Percentiles rank a stretch among this genome's conserved stretches.
Conservation (phyloP, 1,140 invertebrate species). For the Amyelois transitella region DNA sequence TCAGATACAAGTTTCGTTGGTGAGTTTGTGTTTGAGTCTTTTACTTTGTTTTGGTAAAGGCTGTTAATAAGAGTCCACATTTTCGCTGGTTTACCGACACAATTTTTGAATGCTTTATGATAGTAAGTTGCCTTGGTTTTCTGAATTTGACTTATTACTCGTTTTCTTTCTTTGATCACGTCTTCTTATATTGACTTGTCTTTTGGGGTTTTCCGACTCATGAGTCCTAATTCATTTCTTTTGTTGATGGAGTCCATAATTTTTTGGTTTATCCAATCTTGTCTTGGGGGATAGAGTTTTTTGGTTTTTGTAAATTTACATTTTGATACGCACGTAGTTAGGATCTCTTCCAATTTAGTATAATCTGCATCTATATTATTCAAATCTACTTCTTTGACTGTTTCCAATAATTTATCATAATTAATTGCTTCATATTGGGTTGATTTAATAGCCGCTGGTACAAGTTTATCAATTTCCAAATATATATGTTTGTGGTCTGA, state of each 20-base stretch:
- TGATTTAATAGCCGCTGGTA: not conserved
- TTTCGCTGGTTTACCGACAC: conserved; percentile 16
- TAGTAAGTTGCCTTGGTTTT: conserved; percentile 17
- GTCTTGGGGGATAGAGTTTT: conserved; percentile 14
- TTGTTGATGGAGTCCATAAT: conserved; percentile 15
- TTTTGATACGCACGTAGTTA: not conserved
- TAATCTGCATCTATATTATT: not conserved
- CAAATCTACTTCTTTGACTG: not conserved
- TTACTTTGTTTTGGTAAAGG: conserved; percentile 16
- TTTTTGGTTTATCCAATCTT: conserved; percentile 22
- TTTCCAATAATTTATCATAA: conserved; percentile 1
- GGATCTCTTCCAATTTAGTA: not conserved
- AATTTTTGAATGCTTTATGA: conserved; percentile 13
- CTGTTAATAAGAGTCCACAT: conserved; percentile 21
- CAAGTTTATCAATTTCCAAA: conserved; percentile 5
- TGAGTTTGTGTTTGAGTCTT: not conserved
- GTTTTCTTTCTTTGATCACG: conserved; percentile 11
- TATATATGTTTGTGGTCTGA: not conserved
- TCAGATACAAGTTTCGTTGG: conserved; percentile 2
- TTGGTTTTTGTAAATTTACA: conserved; percentile 16
- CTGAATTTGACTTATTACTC: conserved; percentile 15
- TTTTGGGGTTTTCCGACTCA: conserved; percentile 8
- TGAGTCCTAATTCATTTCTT: conserved; percentile 12
- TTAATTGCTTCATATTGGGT: not conserved
- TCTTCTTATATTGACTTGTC: not conserved